Percentiles rank a stretch among this genome's conserved stretches.
phyloP scores from a whole-genome alignment of 2,797 vertebrate species.

The Phaenicophaeus curvirostris region DNA sequence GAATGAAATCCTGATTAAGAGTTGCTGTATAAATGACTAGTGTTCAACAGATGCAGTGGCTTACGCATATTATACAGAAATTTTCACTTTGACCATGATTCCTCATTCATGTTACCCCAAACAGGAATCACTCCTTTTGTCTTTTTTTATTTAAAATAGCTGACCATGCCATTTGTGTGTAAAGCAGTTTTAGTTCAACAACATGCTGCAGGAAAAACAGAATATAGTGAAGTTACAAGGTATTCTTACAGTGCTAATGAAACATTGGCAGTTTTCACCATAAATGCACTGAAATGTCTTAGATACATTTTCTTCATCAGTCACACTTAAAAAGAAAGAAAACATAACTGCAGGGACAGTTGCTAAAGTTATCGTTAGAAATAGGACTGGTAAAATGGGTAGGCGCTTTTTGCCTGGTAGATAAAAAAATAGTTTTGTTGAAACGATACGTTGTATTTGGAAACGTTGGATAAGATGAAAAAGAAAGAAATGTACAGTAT shows the following conservation, averaged over 20 bases:
- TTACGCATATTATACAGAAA: conserved; percentile 31
- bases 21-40: conserved; percentile 43
- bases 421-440: neutral
- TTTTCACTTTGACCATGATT: conserved; percentile 46
- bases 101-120: conserved; percentile 48
- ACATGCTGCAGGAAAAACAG: neutral
- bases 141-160: neutral
- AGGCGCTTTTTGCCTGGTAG: neutral
- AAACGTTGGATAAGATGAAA: neutral
- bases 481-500: neutral
- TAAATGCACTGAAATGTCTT: neutral
- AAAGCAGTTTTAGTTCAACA: conserved; percentile 39
- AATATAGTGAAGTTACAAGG: conserved; percentile 1
- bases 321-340: conserved; percentile 9
- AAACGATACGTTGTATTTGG: neutral
- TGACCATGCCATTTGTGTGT: conserved; percentile 38
- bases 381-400: neutral
- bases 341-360: neutral
- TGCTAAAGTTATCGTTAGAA: neutral
- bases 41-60: neutral
- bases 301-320: neutral
- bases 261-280: neutral
- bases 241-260: neutral
- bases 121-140: neutral
- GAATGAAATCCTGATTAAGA: conserved; percentile 43